Percentiles rank a stretch among this genome's conserved stretches.
These are phyloP conservation scores for Notamacropus eugenii DNA, from an alignment of 2,797 vertebrate species.

Conservation along the genomic window DNA sequence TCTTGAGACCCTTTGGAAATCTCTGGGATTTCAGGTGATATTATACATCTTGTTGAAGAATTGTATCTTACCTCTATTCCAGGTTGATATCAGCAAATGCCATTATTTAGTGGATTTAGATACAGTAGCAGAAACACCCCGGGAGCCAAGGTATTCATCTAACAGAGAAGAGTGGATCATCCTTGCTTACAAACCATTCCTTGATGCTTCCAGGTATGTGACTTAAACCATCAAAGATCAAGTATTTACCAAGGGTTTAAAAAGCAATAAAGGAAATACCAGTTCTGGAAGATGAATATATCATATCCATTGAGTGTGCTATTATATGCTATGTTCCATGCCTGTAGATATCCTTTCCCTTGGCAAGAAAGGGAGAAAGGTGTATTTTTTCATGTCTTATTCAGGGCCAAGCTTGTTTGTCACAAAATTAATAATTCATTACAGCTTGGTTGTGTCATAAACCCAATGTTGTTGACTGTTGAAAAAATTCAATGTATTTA, in stretches of 20 bases:
- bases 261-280: neutral
- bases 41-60: constrained; percentile 44
- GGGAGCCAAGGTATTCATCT: constrained; percentile 92
- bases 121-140: constrained; percentile 85
- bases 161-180: constrained; percentile 94
- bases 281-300: neutral
- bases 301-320: neutral
- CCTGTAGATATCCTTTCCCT: neutral
- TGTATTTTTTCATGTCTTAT: neutral
- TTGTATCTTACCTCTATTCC: constrained; percentile 61
- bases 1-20: constrained; percentile 26
- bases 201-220: constrained; percentile 92
- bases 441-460: neutral
- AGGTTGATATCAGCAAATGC: constrained; percentile 95
- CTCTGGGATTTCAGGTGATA: constrained; percentile 13
- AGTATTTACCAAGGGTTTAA: neutral
- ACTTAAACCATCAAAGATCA: constrained; percentile 7
- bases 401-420: neutral
- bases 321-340: neutral
- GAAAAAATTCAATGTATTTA: neutral
- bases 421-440: neutral
- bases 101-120: constrained; percentile 97
- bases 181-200: constrained; percentile 94
- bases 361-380: neutral
- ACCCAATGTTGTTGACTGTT: neutral